Conservation (phyloP, 2,113 vertebrate species). For the Paracanthobrama guichenoti region DNA sequence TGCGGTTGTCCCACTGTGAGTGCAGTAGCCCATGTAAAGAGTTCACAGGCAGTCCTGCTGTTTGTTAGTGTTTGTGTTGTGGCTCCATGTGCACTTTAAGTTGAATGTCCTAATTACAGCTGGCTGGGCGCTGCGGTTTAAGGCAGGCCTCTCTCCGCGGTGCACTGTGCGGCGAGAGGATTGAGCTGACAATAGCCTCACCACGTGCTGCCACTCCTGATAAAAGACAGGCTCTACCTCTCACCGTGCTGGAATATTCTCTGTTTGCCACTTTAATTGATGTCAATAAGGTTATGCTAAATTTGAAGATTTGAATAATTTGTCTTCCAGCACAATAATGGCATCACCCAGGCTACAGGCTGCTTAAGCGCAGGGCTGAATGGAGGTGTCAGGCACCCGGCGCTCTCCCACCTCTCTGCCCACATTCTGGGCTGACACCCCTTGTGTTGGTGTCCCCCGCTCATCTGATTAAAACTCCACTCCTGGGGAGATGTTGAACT, state of each 20-base stretch:
- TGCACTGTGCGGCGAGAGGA: constrained; percentile 37
- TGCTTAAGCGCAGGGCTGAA: constrained; percentile 62
- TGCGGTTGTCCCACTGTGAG: constrained; percentile 13
- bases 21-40: constrained; percentile 16
- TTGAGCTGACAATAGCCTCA: constrained; percentile 65
- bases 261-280: constrained; percentile 78
- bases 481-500: constrained; percentile 57
- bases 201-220: constrained; percentile 60
- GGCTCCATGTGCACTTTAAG: constrained; percentile 42
- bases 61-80: constrained; percentile 44
- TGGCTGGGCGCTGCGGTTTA: constrained; percentile 18
- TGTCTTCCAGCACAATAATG: constrained; percentile 63
- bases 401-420: constrained; percentile 35
- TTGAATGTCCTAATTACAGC: constrained; percentile 45
- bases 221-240: constrained; percentile 72
- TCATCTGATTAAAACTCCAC: constrained; percentile 60
- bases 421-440: constrained; percentile 41
- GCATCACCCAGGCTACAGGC: constrained; percentile 61
- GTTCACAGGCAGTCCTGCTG: constrained; percentile 7
- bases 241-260: constrained; percentile 73
- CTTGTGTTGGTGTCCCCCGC: constrained; percentile 42
- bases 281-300: constrained; percentile 81
- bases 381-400: constrained; percentile 63
- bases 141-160: constrained; percentile 5
- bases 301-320: constrained; percentile 74